Evolutionary conservation across 53 echinoderm and acorn worm species (phyloP).

Genomic region (Actinopyga echinites): DNA sequence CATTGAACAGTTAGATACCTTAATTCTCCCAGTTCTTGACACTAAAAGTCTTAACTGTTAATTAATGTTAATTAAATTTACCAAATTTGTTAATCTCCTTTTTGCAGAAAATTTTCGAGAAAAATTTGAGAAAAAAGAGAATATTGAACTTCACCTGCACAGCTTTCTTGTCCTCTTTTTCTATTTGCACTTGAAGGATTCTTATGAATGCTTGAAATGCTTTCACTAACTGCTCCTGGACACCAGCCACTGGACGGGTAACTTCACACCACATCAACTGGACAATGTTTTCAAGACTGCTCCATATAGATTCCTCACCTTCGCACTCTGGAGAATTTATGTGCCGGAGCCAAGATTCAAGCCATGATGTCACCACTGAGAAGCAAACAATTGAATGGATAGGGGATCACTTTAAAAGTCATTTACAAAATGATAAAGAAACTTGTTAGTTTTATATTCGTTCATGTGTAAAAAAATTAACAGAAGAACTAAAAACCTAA

Average conservation of each 20-base stretch:
- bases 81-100: too few species aligned
- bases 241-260: conserved; percentile 5
- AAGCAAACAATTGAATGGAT: not conserved
- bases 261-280: conserved; percentile 34
- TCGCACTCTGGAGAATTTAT: not conserved
- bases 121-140: too few species aligned
- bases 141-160: not conserved
- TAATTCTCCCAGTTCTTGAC: too few species aligned
- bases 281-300: not conserved
- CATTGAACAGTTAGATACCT: too few species aligned
- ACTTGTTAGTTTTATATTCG: too few species aligned
- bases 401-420: too few species aligned
- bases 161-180: not conserved
- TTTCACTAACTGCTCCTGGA: conserved; percentile 21
- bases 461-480: too few species aligned
- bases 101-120: too few species aligned
- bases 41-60: too few species aligned
- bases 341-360: not conserved
- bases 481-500: too few species aligned
- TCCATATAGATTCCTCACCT: not conserved
- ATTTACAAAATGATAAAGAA: too few species aligned
- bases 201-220: conserved; percentile 12
- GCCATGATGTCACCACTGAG: conserved; percentile 3
- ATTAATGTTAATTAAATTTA: too few species aligned
- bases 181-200: not conserved